Evolutionary conservation across 2,113 vertebrate species (phyloP).

Genomic region (Cnemophilus loriae): DNA sequence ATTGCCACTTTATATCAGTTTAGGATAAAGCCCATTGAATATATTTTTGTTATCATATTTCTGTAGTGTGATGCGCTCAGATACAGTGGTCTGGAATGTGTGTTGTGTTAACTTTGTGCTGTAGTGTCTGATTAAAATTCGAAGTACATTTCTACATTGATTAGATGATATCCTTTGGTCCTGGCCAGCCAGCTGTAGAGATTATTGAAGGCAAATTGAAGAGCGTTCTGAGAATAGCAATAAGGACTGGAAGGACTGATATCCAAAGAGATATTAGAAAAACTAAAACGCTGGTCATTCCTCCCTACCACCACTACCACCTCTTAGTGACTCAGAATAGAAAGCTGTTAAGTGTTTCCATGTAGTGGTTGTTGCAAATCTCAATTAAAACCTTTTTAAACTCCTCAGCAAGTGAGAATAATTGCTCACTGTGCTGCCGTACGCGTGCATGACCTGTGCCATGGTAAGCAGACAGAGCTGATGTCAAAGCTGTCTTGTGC

Average conservation of each 20-base stretch:
- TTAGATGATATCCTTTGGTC: neutral
- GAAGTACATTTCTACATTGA: neutral
- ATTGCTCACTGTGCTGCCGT: neutral
- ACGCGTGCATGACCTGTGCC: rapidly evolving
- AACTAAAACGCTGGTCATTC: neutral
- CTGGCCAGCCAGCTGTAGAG: neutral
- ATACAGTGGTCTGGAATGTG: neutral
- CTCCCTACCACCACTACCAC: neutral
- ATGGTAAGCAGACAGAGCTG: rapidly evolving
- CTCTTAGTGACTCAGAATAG: neutral
- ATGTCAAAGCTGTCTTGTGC: neutral
- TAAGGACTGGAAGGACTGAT: neutral
- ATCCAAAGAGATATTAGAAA: neutral
- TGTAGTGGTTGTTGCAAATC: neutral
- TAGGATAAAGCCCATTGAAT: neutral
- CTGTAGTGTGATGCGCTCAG: neutral
- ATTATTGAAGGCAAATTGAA: neutral
- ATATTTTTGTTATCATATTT: neutral
- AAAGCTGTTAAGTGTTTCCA: neutral
- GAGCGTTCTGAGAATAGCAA: neutral
- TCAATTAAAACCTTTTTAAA: neutral
- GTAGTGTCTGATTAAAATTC: neutral
- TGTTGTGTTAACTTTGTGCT: neutral
- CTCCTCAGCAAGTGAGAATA: neutral
- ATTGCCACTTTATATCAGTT: neutral